phyloP scores from a whole-genome alignment of 1,140 invertebrate species.

The Tyrophagus putrescentiae region DNA sequence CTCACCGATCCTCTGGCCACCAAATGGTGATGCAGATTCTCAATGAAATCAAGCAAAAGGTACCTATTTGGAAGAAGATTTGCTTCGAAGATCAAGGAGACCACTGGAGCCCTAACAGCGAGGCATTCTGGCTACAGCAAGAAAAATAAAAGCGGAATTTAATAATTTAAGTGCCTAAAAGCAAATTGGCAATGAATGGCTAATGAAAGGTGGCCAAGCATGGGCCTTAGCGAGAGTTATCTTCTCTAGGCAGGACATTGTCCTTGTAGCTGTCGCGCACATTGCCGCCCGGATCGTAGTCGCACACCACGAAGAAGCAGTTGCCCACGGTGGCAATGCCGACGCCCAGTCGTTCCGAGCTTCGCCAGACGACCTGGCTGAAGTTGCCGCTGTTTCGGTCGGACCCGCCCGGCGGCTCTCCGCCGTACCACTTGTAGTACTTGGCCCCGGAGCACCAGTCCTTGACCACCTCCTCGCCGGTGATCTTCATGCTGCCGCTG shows the following conservation, averaged over 20 bases:
- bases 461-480: neutral
- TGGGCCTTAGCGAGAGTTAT: too few relatives aligned
- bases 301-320: neutral
- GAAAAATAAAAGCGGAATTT: too few relatives aligned
- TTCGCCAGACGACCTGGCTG: neutral
- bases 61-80: slow-evolving; percentile 92
- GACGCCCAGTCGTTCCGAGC: neutral
- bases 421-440: neutral
- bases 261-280: neutral
- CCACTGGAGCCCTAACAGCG: slow-evolving; percentile 20
- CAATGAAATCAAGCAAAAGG: slow-evolving; percentile 62
- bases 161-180: too few relatives aligned
- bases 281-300: neutral
- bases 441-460: neutral
- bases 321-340: neutral
- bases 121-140: slow-evolving; percentile 21
- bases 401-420: neutral
- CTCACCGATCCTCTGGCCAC: slow-evolving; percentile 64
- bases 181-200: too few relatives aligned
- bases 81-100: neutral
- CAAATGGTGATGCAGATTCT: slow-evolving; percentile 68
- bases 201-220: too few relatives aligned
- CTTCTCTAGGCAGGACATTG: neutral
- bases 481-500: neutral
- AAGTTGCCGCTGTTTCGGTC: neutral